A percentile compares a stretch with the other conserved stretches of the same genome.
Evolutionary conservation across 2,113 vertebrate genomes (phyloP).

Genomic region (Electrona antarctica): DNA sequence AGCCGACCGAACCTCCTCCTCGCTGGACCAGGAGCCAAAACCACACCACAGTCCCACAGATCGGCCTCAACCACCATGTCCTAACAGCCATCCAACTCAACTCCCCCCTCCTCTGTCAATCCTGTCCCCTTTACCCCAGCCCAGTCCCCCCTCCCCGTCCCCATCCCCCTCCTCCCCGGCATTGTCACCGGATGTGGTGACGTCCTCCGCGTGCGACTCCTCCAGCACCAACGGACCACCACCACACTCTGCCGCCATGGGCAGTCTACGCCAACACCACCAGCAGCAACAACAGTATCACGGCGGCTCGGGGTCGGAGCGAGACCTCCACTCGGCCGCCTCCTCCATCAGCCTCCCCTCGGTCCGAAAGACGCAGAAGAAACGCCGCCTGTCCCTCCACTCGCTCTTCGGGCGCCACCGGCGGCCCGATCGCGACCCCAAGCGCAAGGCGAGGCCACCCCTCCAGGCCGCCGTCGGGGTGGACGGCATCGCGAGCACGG

Average conservation of each 20-base stretch:
- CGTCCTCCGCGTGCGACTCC: slow-evolving; percentile 10
- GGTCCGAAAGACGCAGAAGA: slow-evolving; percentile 93
- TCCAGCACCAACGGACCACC: slow-evolving; percentile 13
- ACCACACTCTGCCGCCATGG: slow-evolving; percentile 72
- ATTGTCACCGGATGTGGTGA: slow-evolving; percentile 39
- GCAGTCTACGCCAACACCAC: slow-evolving; percentile 85
- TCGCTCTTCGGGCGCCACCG: slow-evolving; percentile 88
- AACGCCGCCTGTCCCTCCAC: slow-evolving; percentile 91
- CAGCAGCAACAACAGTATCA: slow-evolving; percentile 83
- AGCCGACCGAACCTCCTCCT: background rate
- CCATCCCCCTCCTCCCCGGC: background rate
- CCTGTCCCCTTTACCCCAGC: slow-evolving; percentile 41
- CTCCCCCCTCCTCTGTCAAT: slow-evolving; percentile 21
- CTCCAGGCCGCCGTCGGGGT: slow-evolving; percentile 72
- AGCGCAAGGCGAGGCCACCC: slow-evolving; percentile 86
- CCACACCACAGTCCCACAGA: background rate
- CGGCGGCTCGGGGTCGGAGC: slow-evolving; percentile 88
- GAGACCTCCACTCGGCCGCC: slow-evolving; percentile 92
- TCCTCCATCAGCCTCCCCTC: slow-evolving; percentile 94
- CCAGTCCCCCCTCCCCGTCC: slow-evolving; percentile 15
- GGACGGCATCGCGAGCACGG: slow-evolving; percentile 86
- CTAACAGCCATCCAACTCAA: slow-evolving; percentile 39
- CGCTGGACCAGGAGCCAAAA: slow-evolving; percentile 14
- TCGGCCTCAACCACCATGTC: slow-evolving; percentile 54
- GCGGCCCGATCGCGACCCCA: slow-evolving; percentile 79